phyloP scores from a whole-genome alignment of 2,888 invertebrate genomes.

The Aporophyla lueneburgensis region DNA sequence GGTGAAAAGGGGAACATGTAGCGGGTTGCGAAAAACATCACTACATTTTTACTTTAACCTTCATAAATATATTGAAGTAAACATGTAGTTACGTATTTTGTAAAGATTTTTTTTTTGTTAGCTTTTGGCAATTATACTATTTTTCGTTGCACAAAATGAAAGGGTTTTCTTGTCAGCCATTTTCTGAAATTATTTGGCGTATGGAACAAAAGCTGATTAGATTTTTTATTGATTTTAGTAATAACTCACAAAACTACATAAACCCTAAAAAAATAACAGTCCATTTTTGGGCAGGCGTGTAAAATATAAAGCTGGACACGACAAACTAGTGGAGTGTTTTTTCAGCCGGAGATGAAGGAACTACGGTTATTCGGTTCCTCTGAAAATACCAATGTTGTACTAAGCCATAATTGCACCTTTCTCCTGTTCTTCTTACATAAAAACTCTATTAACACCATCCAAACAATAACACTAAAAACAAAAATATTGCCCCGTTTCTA shows the following conservation, averaged over 20 bases:
- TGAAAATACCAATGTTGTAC: not conserved
- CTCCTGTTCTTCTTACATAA: not conserved
- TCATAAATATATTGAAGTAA: not conserved
- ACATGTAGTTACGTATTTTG: not conserved
- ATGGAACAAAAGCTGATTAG: not conserved
- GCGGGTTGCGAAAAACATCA: constrained; percentile 2
- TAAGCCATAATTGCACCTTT: not conserved
- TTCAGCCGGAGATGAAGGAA: not conserved
- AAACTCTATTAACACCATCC: constrained; percentile 33
- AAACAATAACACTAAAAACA: constrained; percentile 52
- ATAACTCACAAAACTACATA: too few relatives aligned
- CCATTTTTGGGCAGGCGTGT: too few relatives aligned
- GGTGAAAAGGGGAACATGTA: constrained; percentile 39
- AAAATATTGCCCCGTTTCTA: constrained; percentile 35
- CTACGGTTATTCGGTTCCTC: too few relatives aligned
- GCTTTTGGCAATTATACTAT: not conserved
- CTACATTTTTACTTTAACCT: not conserved
- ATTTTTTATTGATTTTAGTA: not conserved
- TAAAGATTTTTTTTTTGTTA: not conserved
- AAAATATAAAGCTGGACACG: not conserved
- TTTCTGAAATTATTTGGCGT: not conserved
- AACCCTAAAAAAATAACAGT: too few relatives aligned
- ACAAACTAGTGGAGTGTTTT: not conserved
- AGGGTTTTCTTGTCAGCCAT: not conserved
- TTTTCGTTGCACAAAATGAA: not conserved